These are phyloP conservation scores for Gasteruption jaculator DNA, from an alignment of 2,888 invertebrate genomes.

Conservation along the genomic window DNA sequence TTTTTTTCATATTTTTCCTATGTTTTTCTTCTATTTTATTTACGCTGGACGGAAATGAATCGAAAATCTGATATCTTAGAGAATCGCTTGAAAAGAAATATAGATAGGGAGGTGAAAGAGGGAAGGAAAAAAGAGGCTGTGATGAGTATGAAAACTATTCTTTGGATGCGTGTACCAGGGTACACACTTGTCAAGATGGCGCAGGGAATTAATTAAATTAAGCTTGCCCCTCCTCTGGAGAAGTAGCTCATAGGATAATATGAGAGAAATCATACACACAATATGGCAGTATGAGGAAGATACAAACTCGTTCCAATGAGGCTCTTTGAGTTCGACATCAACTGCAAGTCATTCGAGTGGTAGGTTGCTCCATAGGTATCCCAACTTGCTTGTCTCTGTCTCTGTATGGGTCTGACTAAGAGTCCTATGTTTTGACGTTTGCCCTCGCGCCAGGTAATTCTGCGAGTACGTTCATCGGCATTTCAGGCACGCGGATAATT, in stretches of 20 bases:
- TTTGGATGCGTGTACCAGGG: slow-evolving; percentile 34
- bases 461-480: slow-evolving; percentile 35
- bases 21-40: slow-evolving; percentile 7
- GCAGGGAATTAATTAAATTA: slow-evolving; percentile 50
- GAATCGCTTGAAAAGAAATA: slow-evolving; percentile 26
- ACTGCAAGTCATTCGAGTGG: slow-evolving; percentile 51
- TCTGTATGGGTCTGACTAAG: slow-evolving; percentile 13
- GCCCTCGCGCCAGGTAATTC: slow-evolving; percentile 40
- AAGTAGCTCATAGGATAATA: slow-evolving; percentile 29
- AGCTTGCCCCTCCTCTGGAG: slow-evolving; percentile 44
- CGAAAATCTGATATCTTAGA: slow-evolving; percentile 43
- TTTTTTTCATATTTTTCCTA: slow-evolving; percentile 5
- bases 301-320: too few species aligned
- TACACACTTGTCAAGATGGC: slow-evolving; percentile 48
- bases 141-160: slow-evolving; percentile 45
- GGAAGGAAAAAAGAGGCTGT: slow-evolving; percentile 25
- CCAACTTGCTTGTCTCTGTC: slow-evolving; percentile 21
- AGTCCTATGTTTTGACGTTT: slow-evolving; percentile 46
- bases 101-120: slow-evolving; percentile 21
- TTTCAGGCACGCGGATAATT: slow-evolving; percentile 32
- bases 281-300: slow-evolving; percentile 17
- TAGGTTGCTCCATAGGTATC: slow-evolving; percentile 47
- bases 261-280: slow-evolving; percentile 13
- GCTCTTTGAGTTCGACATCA: slow-evolving; percentile 45
- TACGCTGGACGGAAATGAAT: slow-evolving; percentile 38